A percentile compares a stretch with the other conserved stretches of the same genome.
phyloP scores from a whole-genome alignment of 2,113 vertebrate species.

The Lucifuga dentata region DNA sequence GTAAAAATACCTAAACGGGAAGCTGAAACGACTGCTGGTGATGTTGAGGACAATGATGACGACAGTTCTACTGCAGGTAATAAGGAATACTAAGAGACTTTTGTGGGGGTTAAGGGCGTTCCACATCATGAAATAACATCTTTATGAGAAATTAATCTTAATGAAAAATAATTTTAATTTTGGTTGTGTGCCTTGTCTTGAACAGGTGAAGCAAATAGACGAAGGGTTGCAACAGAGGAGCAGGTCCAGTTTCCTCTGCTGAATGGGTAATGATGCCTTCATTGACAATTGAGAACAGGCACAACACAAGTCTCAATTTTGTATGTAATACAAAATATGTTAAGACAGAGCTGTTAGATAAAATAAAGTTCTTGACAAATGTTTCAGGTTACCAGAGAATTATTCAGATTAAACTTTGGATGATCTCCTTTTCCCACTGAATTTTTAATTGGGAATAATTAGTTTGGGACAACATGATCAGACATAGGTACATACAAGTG shows the following conservation, averaged over 20 bases:
- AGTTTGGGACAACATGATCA: too few relatives aligned
- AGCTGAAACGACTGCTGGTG: conserved; percentile 49
- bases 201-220: conserved; percentile 85
- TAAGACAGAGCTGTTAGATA: too few relatives aligned
- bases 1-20: conserved; percentile 46
- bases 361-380: too few relatives aligned
- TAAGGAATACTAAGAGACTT: neutral
- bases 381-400: too few relatives aligned
- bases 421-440: too few relatives aligned
- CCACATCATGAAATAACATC: neutral
- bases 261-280: conserved; percentile 85
- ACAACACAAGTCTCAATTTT: too few relatives aligned
- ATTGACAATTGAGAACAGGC: neutral
- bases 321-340: too few relatives aligned
- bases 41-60: conserved; percentile 71
- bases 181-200: conserved; percentile 33
- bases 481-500: too few relatives aligned
- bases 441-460: too few relatives aligned
- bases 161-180: neutral
- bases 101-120: neutral
- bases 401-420: too few relatives aligned
- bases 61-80: conserved; percentile 75
- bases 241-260: conserved; percentile 92
- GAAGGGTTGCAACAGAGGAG: conserved; percentile 91
- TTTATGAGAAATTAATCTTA: too few relatives aligned